These are phyloP conservation scores for Trachurus trachurus DNA, from an alignment of 2,797 vertebrate genomes.

Conservation along the genomic window DNA sequence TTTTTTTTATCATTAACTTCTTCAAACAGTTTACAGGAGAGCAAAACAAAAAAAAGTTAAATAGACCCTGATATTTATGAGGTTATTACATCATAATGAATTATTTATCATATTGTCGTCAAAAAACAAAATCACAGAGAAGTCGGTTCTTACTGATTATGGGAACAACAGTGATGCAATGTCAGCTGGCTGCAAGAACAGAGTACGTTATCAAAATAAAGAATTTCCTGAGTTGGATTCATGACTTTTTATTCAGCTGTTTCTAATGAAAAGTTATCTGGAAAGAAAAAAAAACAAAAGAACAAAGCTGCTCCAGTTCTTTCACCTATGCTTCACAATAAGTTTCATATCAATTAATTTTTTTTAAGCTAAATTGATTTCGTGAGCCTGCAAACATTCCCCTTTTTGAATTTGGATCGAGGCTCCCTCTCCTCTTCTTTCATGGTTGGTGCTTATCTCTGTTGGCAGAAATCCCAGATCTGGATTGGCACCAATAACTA, in stretches of 20 bases:
- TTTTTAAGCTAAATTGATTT: slow-evolving; percentile 15
- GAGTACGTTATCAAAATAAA: background rate
- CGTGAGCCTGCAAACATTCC: background rate
- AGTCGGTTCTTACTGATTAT: background rate
- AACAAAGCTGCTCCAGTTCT: background rate
- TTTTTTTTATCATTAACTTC: no score
- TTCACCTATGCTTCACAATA: background rate
- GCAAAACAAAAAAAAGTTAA: no score
- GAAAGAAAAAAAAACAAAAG: background rate
- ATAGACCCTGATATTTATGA: no score
- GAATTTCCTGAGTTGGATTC: slow-evolving; percentile 4
- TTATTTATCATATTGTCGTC: no score
- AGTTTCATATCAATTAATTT: slow-evolving; percentile 15
- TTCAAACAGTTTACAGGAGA: no score
- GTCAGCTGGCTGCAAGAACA: background rate
- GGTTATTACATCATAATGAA: no score
- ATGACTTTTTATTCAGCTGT: background rate
- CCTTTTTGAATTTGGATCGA: slow-evolving; percentile 18
- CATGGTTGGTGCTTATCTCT: background rate
- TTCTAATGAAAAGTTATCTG: background rate
- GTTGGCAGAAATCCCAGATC: slow-evolving; percentile 16
- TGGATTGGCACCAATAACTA: slow-evolving; percentile 15
- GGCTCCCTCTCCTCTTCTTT: slow-evolving; percentile 1
- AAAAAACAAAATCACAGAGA: slow-evolving; percentile 2
- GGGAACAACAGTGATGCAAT: background rate